Conservation (phyloP, 2,888 invertebrate species). For the Listrodromus nycthemerus region DNA sequence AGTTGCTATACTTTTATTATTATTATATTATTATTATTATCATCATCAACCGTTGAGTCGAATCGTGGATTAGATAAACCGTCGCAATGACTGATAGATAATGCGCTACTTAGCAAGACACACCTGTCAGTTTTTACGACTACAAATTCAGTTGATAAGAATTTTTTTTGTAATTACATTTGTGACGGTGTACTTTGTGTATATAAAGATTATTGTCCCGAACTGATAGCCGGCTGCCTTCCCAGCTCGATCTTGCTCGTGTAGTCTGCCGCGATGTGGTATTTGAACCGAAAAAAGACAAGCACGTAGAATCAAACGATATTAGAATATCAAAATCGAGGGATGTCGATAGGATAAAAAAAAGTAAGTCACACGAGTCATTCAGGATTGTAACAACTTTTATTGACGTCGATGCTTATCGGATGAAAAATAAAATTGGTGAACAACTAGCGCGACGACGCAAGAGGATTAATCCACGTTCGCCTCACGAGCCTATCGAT, state of each 20-base stretch:
- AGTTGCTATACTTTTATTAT: slow-evolving; percentile 73
- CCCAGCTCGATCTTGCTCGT: slow-evolving; percentile 31
- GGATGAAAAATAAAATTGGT: slow-evolving; percentile 76
- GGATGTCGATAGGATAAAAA: slow-evolving; percentile 16
- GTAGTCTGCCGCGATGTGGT: slow-evolving; percentile 53
- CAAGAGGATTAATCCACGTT: slow-evolving; percentile 15
- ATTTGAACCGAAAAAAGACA: slow-evolving; percentile 53
- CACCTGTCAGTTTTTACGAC: slow-evolving; percentile 9
- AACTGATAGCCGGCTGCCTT: slow-evolving; percentile 36
- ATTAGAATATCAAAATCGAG: background rate
- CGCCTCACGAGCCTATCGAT: slow-evolving; percentile 26
- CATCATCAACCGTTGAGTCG: slow-evolving; percentile 12
- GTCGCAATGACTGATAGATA: slow-evolving; percentile 30
- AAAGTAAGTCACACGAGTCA: slow-evolving; percentile 54
- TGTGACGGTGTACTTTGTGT: slow-evolving; percentile 72
- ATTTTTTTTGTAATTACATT: slow-evolving; percentile 76
- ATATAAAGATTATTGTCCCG: slow-evolving; percentile 74
- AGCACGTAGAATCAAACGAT: slow-evolving; percentile 21
- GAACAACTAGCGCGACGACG: slow-evolving; percentile 38
- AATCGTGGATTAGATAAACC: slow-evolving; percentile 27
- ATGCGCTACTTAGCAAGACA: slow-evolving; percentile 19
- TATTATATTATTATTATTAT: slow-evolving; percentile 69
- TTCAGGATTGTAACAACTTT: slow-evolving; percentile 77
- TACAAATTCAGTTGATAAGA: slow-evolving; percentile 21
- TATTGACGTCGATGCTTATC: slow-evolving; percentile 76